These are phyloP conservation scores for Zaprionus taronus DNA, from an alignment of 1,140 invertebrate species.

Conservation along the genomic window DNA sequence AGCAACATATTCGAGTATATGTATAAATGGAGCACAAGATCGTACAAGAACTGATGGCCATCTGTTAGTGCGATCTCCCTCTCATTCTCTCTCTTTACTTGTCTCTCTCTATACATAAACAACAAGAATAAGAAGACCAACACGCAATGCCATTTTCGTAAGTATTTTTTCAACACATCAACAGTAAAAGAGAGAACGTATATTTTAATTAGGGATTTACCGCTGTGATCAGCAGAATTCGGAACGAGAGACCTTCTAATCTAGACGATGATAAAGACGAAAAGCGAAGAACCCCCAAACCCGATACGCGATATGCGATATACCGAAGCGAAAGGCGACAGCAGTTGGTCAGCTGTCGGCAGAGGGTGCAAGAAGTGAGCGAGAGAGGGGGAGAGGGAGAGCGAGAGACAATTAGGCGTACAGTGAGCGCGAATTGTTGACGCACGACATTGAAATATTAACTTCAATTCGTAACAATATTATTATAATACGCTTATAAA, in stretches of 20 bases:
- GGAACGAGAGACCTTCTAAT: slow-evolving; percentile 75
- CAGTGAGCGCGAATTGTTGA: slow-evolving; percentile 66
- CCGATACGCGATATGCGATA: slow-evolving; percentile 6
- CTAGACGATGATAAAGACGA: slow-evolving; percentile 72
- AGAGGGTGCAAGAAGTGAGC: neutral
- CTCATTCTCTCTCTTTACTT: neutral
- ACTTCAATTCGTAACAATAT: slow-evolving; percentile 35
- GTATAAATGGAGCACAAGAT: slow-evolving; percentile 9
- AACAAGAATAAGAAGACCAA: slow-evolving; percentile 34
- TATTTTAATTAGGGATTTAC: slow-evolving; percentile 78
- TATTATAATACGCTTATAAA: slow-evolving; percentile 28
- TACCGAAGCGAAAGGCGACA: slow-evolving; percentile 37
- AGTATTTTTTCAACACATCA: slow-evolving; percentile 40
- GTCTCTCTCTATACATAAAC: neutral
- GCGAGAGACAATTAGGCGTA: slow-evolving; percentile 65
- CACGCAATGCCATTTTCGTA: slow-evolving; percentile 52
- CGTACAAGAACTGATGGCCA: slow-evolving; percentile 18
- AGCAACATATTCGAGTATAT: slow-evolving; percentile 14
- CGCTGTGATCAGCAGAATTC: slow-evolving; percentile 81
- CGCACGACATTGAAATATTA: slow-evolving; percentile 70
- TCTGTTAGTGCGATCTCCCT: neutral
- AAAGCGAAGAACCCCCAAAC: slow-evolving; percentile 39
- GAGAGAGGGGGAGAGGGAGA: neutral
- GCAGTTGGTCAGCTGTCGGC: slow-evolving; percentile 52
- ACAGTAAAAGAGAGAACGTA: slow-evolving; percentile 40